phyloP scores from a whole-genome alignment of 2,113 vertebrate genomes.

The Brachypteracias leptosomus region DNA sequence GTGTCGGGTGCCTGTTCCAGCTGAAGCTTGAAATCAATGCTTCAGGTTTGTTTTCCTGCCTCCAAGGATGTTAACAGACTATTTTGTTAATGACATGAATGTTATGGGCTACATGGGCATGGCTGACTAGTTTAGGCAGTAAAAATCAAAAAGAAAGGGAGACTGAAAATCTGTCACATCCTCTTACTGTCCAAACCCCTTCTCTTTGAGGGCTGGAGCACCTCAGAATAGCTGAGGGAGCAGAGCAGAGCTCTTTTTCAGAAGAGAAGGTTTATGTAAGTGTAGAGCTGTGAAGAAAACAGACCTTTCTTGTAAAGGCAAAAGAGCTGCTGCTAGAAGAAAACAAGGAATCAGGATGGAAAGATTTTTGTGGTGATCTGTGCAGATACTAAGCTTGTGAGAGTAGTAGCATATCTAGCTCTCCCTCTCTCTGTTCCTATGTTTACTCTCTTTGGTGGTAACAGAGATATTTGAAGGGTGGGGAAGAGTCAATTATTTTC shows the following conservation, averaged over 20 bases:
- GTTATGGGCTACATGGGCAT: not conserved
- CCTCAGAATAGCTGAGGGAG: not conserved
- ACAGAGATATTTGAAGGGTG: slow-evolving; percentile 28
- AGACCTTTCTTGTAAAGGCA: not conserved
- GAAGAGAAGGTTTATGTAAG: not conserved
- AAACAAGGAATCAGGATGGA: not conserved
- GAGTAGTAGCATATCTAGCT: not conserved
- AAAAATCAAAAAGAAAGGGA: not conserved
- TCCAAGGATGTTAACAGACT: not conserved
- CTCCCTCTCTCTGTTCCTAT: not conserved
- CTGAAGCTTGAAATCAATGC: not conserved
- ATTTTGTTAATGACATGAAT: not conserved
- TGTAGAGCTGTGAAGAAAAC: not conserved
- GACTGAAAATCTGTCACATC: not conserved
- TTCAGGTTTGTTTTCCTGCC: not conserved
- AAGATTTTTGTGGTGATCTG: not conserved
- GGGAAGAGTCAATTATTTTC: not conserved
- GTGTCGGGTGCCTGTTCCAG: not conserved
- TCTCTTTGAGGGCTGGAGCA: not conserved
- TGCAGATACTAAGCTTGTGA: not conserved
- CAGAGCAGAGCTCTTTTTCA: not conserved
- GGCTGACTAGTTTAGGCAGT: not conserved
- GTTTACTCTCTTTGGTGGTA: slow-evolving; percentile 12
- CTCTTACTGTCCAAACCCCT: not conserved
- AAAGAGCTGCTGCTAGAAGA: not conserved